phyloP scores from a whole-genome alignment of 1,140 invertebrate genomes.

The Drosophila pseudoananassae region DNA sequence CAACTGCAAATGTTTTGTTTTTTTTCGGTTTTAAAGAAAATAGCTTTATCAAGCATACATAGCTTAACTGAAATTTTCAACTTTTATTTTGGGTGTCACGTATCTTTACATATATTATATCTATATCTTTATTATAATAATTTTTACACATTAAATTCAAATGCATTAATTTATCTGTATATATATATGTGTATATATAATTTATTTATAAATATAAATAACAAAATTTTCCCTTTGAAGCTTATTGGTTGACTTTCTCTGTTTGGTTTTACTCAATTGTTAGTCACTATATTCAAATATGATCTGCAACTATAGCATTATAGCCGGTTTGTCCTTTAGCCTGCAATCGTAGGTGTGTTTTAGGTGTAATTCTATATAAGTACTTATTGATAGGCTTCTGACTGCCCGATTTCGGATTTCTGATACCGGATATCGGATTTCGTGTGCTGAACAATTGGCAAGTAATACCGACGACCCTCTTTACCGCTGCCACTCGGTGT shows the following conservation, averaged over 20 bases:
- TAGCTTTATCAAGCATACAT: constrained; percentile 19
- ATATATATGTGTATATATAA: constrained; percentile 61
- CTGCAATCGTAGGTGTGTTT: constrained; percentile 42
- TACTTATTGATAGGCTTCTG: constrained; percentile 60
- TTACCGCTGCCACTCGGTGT: constrained; percentile 37
- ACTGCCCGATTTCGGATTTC: constrained; percentile 54
- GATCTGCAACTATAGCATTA: constrained; percentile 55
- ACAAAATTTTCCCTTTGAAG: constrained; percentile 79
- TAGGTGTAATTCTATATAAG: constrained; percentile 19
- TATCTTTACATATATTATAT: constrained; percentile 67
- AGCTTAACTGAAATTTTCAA: constrained; percentile 37
- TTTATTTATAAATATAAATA: constrained; percentile 83
- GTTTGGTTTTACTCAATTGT: constrained; percentile 34
- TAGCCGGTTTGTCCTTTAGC: constrained; percentile 52
- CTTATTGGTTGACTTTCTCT: constrained; percentile 34
- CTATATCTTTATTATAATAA: constrained; percentile 61
- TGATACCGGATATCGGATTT: constrained; percentile 46
- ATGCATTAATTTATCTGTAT: constrained; percentile 68
- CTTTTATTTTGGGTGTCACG: constrained; percentile 58
- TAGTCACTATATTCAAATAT: constrained; percentile 61
- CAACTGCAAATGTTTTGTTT: constrained; percentile 7
- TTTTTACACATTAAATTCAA: constrained; percentile 66
- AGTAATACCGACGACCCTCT: constrained; percentile 50
- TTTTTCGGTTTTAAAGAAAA: constrained; percentile 28
- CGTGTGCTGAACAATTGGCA: constrained; percentile 80